Conservation (phyloP, 2,888 invertebrate genomes). For the Xestia c-nigrum region DNA sequence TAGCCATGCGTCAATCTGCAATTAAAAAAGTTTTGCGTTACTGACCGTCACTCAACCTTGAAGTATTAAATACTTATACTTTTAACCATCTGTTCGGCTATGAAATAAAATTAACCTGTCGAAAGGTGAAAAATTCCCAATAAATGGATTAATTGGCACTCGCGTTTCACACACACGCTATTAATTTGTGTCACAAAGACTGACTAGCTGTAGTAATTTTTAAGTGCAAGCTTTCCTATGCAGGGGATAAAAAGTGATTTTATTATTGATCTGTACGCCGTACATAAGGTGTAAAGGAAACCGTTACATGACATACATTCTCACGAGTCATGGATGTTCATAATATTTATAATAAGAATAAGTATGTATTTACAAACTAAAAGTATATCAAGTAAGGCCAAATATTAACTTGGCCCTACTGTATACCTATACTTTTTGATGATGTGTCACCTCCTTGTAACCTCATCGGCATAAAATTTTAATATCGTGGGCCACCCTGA, state of each 20-base stretch:
- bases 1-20: too few relatives aligned
- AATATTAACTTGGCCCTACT: too few relatives aligned
- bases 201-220: neutral
- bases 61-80: neutral
- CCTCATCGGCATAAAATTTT: too few relatives aligned
- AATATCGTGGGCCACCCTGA: too few relatives aligned
- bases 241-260: neutral
- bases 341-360: too few relatives aligned
- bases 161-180: neutral
- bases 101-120: conserved; percentile 1
- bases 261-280: neutral
- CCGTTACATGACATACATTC: neutral
- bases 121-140: neutral
- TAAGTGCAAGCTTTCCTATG: neutral
- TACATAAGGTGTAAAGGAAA: neutral
- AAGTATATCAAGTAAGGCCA: too few relatives aligned
- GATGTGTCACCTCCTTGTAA: too few relatives aligned
- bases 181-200: neutral
- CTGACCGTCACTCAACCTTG: neutral
- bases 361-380: too few relatives aligned
- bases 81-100: conserved; percentile 9
- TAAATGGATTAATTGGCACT: neutral
- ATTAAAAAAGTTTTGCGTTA: neutral
- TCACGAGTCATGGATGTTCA: too few relatives aligned
- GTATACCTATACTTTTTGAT: too few relatives aligned